Evolutionary conservation across 2,797 vertebrate genomes (phyloP).

Genomic region (Chlorospingus semifuscus): DNA sequence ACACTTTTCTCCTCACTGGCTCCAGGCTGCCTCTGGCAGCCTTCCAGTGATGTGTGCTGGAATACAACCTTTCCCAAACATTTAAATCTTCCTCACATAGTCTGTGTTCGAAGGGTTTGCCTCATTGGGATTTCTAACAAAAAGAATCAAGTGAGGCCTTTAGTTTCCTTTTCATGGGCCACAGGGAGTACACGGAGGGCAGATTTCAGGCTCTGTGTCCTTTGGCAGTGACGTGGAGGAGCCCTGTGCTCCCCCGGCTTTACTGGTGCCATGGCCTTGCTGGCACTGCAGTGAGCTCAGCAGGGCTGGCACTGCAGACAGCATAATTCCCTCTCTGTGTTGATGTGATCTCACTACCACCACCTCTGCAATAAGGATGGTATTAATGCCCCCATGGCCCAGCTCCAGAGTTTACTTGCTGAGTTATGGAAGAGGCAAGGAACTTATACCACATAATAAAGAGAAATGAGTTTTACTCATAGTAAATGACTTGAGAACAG

Average conservation of each 20-base stretch:
- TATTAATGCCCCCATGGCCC: not conserved
- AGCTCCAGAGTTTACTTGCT: not conserved
- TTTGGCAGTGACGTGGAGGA: not conserved
- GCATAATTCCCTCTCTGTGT: not conserved
- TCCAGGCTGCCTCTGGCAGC: constrained; percentile 35
- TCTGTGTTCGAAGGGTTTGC: not conserved
- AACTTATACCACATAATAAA: not conserved
- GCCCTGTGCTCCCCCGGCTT: not conserved
- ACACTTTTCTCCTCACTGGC: not conserved
- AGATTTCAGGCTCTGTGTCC: not conserved
- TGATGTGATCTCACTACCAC: not conserved
- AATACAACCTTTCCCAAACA: not conserved
- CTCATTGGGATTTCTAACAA: not conserved
- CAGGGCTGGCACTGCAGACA: not conserved
- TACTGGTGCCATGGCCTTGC: not conserved
- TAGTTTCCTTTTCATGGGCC: not conserved
- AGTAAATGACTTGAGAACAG: not conserved
- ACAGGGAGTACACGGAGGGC: not conserved
- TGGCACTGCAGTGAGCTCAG: not conserved
- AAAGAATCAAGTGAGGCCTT: not conserved
- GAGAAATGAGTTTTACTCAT: not conserved
- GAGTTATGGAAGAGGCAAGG: not conserved
- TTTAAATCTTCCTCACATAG: not conserved
- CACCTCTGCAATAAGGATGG: not conserved
- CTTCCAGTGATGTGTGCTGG: not conserved